Evolutionary conservation across 2,797 vertebrate species (phyloP), one percentile per base, ranked within the genome.

Genomic region (Tenualosa ilisha): DNA sequence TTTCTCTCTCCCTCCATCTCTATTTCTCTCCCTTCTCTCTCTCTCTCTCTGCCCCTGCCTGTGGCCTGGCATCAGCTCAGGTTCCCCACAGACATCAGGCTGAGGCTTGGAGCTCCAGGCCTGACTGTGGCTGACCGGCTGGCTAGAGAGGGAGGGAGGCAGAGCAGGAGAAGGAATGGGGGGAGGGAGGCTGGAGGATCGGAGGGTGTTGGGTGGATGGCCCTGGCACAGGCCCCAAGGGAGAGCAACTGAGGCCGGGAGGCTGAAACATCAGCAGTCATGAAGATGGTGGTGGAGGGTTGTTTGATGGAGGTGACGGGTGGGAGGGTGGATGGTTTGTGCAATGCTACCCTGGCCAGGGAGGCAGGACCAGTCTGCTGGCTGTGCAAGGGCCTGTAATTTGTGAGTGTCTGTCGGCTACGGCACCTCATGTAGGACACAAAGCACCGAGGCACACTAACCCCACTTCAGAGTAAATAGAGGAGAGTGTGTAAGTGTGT

Each of bases 331-430:
- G 56, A 84, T 81, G 84, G 81, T 68, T 84, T 84, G 84, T 86
- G 75, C 87, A 84, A 88, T 46, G 15, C 31, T 40, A 81, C 59
- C 75, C 51, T 53, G 84, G 87, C 22, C 9, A 54, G 51, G 51
- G 5, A 54, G 51, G 51, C 51, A 53, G 31, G 75, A 40, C 31
- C 65, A 65, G 84, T 54, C 15, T 51, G 49, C 84, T 84, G 50
- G 31, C 31, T 31, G 31, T 61, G 63, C 49, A 26, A 89, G 89
- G 91, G 89, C 90, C 91, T 91, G 91, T 92, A 93, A 94, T 95
- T 92, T 94, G 92, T 91, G 84, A 88, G 90, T 89, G 83, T 46
- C 82, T 82, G 86, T 86, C 22, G 79, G 53, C 86, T 84, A 85
- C 84, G 81, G 79, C 26, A 51, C 81, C 83, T 85, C 88, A 90